phyloP scores from a whole-genome alignment of 2,888 invertebrate species.

The Eueremaeus valkanovi region DNA sequence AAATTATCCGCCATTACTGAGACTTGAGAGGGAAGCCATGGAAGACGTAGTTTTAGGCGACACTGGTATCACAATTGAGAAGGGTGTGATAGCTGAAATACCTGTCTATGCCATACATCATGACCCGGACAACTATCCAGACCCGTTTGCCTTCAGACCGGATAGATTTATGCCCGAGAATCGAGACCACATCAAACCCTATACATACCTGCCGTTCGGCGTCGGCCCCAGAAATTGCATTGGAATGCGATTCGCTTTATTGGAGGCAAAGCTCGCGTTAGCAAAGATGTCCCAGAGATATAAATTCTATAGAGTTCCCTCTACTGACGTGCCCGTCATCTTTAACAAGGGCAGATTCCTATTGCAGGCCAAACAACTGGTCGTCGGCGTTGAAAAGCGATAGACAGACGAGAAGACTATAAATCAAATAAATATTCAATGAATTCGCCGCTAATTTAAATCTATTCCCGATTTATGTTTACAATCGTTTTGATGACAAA shows the following conservation, averaged over 20 bases:
- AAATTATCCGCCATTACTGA: slow-evolving; percentile 13
- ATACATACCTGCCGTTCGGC: slow-evolving; percentile 45
- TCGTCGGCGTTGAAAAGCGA: not conserved
- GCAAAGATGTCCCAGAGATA: not conserved
- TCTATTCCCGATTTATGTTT: not conserved
- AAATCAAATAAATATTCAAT: not conserved
- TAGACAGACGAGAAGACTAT: not conserved
- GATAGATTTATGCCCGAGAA: slow-evolving; percentile 31
- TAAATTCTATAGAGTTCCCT: not conserved
- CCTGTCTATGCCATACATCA: slow-evolving; percentile 34
- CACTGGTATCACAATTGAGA: slow-evolving; percentile 10
- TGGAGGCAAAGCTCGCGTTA: slow-evolving; percentile 7
- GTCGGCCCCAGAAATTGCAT: slow-evolving; percentile 47
- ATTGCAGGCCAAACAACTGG: not conserved
- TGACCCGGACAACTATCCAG: slow-evolving; percentile 19
- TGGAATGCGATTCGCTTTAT: slow-evolving; percentile 36
- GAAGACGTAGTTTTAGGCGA: slow-evolving; percentile 18
- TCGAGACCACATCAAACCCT: not conserved
- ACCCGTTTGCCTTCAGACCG: slow-evolving; percentile 26
- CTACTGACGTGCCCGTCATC: not conserved
- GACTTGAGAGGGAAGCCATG: slow-evolving; percentile 6
- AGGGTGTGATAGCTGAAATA: not conserved
- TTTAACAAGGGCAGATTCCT: not conserved
- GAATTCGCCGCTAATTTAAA: not conserved
- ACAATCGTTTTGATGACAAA: not conserved